phyloP scores from a whole-genome alignment of 2,113 vertebrate species.

The Bostrychus sinensis region DNA sequence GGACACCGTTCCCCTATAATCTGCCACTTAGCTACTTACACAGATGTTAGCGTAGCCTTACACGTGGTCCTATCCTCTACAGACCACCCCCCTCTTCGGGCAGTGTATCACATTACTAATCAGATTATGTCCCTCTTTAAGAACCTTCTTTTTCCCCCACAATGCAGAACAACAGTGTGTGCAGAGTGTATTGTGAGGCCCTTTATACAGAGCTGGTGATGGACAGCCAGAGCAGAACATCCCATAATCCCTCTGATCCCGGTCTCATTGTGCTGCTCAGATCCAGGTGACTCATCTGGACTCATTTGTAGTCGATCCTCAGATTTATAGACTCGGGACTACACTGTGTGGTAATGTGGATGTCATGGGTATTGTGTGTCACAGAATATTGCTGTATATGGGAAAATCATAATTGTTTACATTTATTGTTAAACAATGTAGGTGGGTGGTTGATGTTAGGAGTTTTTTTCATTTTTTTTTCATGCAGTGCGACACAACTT shows the following conservation, averaged over 20 bases:
- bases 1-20: conserved; percentile 20
- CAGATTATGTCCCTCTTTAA: conserved; percentile 51
- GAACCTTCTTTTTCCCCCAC: background rate
- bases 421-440: background rate
- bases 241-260: conserved; percentile 14
- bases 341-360: background rate
- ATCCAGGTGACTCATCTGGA: conserved; percentile 9
- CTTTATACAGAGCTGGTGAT: conserved; percentile 5
- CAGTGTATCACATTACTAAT: conserved; percentile 60
- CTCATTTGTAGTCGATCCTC: conserved; percentile 5
- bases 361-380: too few relatives aligned
- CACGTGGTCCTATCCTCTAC: conserved; percentile 31
- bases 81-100: conserved; percentile 20
- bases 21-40: conserved; percentile 18
- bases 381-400: too few relatives aligned
- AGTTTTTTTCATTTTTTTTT: too few relatives aligned
- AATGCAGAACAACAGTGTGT: background rate
- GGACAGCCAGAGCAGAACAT: background rate
- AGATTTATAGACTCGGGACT: background rate
- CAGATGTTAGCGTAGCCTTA: conserved; percentile 25
- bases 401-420: too few relatives aligned
- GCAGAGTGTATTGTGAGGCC: background rate
- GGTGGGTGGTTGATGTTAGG: too few relatives aligned
- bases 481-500: too few relatives aligned
- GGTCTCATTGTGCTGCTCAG: background rate